Percentiles rank a stretch among this genome's conserved stretches.
phyloP scores from a whole-genome alignment of 1,140 invertebrate species.

The Brachionus angularis region DNA sequence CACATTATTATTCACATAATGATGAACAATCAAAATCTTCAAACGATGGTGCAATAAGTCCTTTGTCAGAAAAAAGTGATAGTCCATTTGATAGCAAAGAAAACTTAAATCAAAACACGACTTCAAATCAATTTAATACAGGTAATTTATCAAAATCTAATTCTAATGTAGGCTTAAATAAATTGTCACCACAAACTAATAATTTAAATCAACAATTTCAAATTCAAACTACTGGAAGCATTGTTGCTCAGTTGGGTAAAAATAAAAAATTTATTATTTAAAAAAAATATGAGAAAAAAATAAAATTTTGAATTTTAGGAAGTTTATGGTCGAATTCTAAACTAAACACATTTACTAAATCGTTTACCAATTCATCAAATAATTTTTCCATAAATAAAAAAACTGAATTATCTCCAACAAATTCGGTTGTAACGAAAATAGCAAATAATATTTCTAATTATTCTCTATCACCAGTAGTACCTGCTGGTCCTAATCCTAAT shows the following conservation, averaged over 20 bases:
- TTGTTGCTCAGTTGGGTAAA: constrained; percentile 38
- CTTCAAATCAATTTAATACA: not conserved
- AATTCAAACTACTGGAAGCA: constrained; percentile 37
- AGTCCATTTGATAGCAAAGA: constrained; percentile 45
- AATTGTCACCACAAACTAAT: constrained; percentile 12
- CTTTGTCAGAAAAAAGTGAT: constrained; percentile 46
- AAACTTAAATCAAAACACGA: constrained; percentile 13
- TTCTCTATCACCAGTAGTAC: not conserved
- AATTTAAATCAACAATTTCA: not conserved
- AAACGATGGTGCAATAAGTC: constrained; percentile 22
- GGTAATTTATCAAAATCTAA: too few species aligned
- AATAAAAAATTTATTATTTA: not conserved
- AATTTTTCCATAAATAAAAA: constrained; percentile 9
- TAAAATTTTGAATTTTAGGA: constrained; percentile 37
- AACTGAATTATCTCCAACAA: not conserved
- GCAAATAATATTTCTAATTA: constrained; percentile 2
- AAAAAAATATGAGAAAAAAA: not conserved
- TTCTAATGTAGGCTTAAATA: constrained; percentile 12
- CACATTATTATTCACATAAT: constrained; percentile 86
- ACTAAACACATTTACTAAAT: constrained; percentile 37
- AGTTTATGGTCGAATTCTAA: constrained; percentile 37
- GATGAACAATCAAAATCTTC: constrained; percentile 58
- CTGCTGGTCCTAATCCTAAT: not conserved
- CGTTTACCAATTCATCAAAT: not conserved
- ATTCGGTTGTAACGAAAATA: not conserved